Conservation (phyloP, 1,140 invertebrate genomes). For the Anastrepha ludens region DNA sequence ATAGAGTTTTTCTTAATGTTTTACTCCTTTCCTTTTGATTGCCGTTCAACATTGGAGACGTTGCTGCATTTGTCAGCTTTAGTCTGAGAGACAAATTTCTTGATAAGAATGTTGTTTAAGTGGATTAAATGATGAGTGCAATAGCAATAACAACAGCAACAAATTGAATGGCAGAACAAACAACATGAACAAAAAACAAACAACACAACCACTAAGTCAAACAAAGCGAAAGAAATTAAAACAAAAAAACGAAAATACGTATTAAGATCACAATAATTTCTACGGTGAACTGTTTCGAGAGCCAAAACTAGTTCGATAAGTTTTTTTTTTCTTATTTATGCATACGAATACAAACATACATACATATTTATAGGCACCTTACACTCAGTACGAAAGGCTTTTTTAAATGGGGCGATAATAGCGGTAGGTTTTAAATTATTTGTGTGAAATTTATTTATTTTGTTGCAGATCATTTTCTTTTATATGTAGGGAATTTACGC, state of each 20-base stretch:
- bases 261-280: constrained; percentile 52
- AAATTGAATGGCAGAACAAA: background rate
- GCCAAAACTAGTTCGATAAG: constrained; percentile 14
- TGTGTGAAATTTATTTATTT: too few relatives aligned
- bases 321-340: background rate
- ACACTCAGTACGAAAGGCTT: background rate
- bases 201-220: background rate
- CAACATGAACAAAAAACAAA: background rate
- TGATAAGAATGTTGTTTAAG: constrained; percentile 4
- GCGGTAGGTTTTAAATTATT: too few relatives aligned
- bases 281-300: background rate
- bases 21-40: background rate
- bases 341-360: background rate
- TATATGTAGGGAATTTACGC: too few relatives aligned
- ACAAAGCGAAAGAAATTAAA: background rate
- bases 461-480: too few relatives aligned
- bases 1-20: background rate
- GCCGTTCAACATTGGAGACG: background rate
- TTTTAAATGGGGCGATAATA: background rate
- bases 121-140: background rate
- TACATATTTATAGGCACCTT: background rate
- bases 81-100: background rate
- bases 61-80: constrained; percentile 25
- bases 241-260: constrained; percentile 7
- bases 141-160: background rate